Percentiles rank a stretch among this genome's conserved stretches.
These are phyloP conservation scores for Ectobius pallidus DNA, from an alignment of 2,888 invertebrate genomes.

Conservation along the genomic window DNA sequence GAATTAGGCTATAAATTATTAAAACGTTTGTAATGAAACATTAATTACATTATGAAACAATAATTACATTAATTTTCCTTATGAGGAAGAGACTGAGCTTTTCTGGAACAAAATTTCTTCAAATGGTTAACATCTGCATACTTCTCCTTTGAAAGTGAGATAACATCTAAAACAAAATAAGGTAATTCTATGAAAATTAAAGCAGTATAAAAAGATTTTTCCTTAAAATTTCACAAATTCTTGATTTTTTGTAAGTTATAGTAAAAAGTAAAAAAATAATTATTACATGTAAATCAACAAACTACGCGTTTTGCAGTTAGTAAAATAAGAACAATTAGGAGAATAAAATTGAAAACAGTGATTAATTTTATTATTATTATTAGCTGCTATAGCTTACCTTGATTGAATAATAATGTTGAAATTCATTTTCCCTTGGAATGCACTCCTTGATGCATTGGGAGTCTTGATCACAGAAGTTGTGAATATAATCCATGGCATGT, in stretches of 20 bases:
- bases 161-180: background rate
- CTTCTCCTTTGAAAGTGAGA: too few relatives aligned
- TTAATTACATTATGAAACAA: too few relatives aligned
- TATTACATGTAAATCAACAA: background rate
- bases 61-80: too few relatives aligned
- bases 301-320: background rate
- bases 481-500: background rate
- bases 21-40: too few relatives aligned
- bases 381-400: background rate
- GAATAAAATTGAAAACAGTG: background rate
- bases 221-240: too few relatives aligned
- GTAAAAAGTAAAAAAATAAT: background rate
- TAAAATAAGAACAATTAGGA: background rate
- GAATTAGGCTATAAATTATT: too few relatives aligned
- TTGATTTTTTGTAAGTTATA: background rate
- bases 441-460: background rate
- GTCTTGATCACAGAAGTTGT: slow-evolving; percentile 1
- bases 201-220: background rate
- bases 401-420: background rate
- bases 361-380: background rate
- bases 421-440: background rate
- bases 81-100: too few relatives aligned
- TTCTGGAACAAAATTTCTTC: too few relatives aligned
- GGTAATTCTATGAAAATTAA: background rate
- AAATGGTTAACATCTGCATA: too few relatives aligned